phyloP scores from a whole-genome alignment of 1,140 invertebrate genomes.

The Papilio glaucus region DNA sequence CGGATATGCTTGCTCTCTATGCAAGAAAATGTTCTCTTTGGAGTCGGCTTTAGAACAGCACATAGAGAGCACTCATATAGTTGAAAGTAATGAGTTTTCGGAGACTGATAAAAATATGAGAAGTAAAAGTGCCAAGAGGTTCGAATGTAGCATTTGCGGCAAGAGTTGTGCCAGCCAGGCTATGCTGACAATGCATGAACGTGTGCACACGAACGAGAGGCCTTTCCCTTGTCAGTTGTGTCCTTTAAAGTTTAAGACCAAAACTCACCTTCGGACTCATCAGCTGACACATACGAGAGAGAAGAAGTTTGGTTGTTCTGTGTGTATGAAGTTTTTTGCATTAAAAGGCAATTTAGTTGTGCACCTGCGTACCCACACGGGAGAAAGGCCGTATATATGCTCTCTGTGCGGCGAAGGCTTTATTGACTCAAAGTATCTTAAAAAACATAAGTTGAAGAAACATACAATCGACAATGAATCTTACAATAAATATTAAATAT shows the following conservation, averaged over 20 bases:
- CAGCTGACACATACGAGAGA: constrained; percentile 83
- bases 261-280: constrained; percentile 83
- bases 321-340: constrained; percentile 83
- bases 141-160: constrained; percentile 74
- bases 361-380: constrained; percentile 82
- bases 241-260: constrained; percentile 82
- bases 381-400: constrained; percentile 86
- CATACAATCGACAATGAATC: constrained; percentile 78
- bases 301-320: constrained; percentile 82
- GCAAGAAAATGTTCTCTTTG: constrained; percentile 80
- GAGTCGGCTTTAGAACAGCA: constrained; percentile 76
- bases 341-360: constrained; percentile 80
- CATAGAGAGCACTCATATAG: constrained; percentile 73
- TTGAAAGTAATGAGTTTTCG: constrained; percentile 58
- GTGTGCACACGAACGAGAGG: constrained; percentile 84
- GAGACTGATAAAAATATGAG: constrained; percentile 64
- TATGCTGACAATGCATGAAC: constrained; percentile 84
- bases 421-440: constrained; percentile 82
- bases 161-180: constrained; percentile 82
- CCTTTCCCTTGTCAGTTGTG: constrained; percentile 83
- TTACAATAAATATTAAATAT: constrained; percentile 69
- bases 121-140: constrained; percentile 62
- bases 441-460: constrained; percentile 80
- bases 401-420: constrained; percentile 85
- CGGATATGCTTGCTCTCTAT: constrained; percentile 80